These are phyloP conservation scores for Macaca nemestrina DNA, from an alignment of 2,113 vertebrate genomes.

Conservation along the genomic window DNA sequence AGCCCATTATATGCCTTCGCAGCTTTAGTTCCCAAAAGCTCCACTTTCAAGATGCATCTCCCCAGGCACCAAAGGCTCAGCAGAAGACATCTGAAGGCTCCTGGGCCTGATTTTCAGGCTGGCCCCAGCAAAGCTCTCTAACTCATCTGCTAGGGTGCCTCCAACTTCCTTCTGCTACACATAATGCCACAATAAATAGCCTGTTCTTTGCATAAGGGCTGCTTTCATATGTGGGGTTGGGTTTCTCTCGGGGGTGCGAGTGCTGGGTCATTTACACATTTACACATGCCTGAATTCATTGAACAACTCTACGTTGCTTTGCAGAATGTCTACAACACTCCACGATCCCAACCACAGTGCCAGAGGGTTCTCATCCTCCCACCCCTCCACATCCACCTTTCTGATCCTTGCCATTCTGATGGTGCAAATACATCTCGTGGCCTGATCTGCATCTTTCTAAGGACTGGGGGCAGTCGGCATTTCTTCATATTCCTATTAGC, in stretches of 20 bases:
- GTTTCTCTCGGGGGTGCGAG: neutral
- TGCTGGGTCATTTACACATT: neutral
- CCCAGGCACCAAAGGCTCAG: neutral
- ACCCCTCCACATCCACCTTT: neutral
- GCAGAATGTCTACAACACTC: neutral
- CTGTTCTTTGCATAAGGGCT: neutral
- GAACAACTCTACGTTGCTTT: accelerated
- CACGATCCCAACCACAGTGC: neutral
- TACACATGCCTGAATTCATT: neutral
- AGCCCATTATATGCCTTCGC: neutral
- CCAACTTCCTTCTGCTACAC: neutral
- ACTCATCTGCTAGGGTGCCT: neutral
- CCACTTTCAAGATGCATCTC: neutral
- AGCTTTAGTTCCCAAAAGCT: neutral
- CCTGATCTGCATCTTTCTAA: neutral
- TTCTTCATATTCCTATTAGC: neutral
- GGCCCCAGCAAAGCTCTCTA: neutral
- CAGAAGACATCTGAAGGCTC: neutral
- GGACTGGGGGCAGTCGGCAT: too few relatives aligned
- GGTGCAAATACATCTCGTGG: neutral
- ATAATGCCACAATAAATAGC: neutral
- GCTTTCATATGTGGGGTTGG: neutral
- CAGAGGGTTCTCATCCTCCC: neutral
- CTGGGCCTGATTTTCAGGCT: neutral
- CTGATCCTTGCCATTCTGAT: neutral